phyloP scores from a whole-genome alignment of 2,113 vertebrate genomes.

The Dunckerocampus dactyliophorus region DNA sequence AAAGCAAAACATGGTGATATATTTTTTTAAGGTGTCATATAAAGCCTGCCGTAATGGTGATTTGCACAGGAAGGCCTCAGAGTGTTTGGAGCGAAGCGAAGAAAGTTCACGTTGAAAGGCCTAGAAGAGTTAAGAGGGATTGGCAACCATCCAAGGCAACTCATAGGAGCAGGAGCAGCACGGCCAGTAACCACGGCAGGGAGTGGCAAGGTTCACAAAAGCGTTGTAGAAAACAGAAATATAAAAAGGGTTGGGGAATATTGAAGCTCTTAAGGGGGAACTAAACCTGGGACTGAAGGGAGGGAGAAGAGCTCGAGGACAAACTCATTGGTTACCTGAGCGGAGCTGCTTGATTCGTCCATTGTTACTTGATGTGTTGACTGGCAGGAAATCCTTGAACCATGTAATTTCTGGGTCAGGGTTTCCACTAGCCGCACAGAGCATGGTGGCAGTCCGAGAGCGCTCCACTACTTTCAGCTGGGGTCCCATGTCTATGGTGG shows the following conservation, averaged over 20 bases:
- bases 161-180: slow-evolving; percentile 40
- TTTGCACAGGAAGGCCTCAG: slow-evolving; percentile 56
- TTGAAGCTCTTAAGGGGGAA: not conserved
- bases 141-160: slow-evolving; percentile 49
- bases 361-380: slow-evolving; percentile 94
- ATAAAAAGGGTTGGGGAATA: slow-evolving; percentile 17
- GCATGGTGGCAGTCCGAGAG: slow-evolving; percentile 96
- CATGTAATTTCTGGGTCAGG: slow-evolving; percentile 98
- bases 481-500: slow-evolving; percentile 97
- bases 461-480: slow-evolving; percentile 98
- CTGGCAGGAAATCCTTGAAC: slow-evolving; percentile 99
- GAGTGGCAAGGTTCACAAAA: slow-evolving; percentile 44
- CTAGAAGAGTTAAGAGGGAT: slow-evolving; percentile 41
- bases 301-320: slow-evolving; percentile 11
- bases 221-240: slow-evolving; percentile 21
- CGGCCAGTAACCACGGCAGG: slow-evolving; percentile 52
- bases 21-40: not conserved
- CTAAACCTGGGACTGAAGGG: slow-evolving; percentile 31
- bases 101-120: slow-evolving; percentile 36
- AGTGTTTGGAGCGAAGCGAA: slow-evolving; percentile 38
- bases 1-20: too few relatives aligned
- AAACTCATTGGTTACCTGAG: slow-evolving; percentile 81
- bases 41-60: slow-evolving; percentile 46
- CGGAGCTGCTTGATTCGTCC: slow-evolving; percentile 97
- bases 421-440: slow-evolving; percentile 96